These are phyloP conservation scores for Sebastes matsubarae DNA, from an alignment of 2,797 vertebrate species.

Conservation along the genomic window DNA sequence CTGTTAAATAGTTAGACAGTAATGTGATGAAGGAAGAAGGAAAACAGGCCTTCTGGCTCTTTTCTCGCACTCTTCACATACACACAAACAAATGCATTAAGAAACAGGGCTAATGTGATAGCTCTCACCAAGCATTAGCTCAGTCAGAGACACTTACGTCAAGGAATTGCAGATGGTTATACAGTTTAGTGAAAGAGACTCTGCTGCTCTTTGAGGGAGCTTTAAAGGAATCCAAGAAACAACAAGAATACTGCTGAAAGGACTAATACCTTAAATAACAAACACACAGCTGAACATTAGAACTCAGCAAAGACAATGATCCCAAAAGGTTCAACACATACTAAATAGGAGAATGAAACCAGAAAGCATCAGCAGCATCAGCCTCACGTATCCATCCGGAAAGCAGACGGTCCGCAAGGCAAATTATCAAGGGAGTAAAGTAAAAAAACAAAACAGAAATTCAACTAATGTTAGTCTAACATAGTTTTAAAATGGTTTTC, in stretches of 20 bases:
- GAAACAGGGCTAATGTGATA: constrained; percentile 16
- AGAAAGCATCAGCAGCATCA: background rate
- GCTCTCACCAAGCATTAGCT: constrained; percentile 24
- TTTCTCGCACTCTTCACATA: background rate
- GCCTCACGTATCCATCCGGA: too few species aligned
- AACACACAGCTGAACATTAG: background rate
- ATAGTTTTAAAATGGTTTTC: too few species aligned
- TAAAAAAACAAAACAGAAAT: too few species aligned
- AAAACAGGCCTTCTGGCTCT: background rate
- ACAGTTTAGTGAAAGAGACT: background rate
- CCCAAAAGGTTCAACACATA: background rate
- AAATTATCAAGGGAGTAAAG: too few species aligned
- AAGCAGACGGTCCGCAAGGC: too few species aligned
- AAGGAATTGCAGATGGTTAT: background rate
- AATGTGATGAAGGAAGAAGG: constrained; percentile 22
- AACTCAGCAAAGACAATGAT: background rate
- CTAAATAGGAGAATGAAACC: background rate
- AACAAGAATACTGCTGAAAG: background rate
- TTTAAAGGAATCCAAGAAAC: background rate
- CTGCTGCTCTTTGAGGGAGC: background rate
- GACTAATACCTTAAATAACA: background rate
- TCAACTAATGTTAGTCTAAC: too few species aligned
- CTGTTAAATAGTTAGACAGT: constrained; percentile 6
- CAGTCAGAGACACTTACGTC: constrained; percentile 8
- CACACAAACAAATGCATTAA: constrained; percentile 24